These are phyloP conservation scores for Perizoma affinitatum DNA, from an alignment of 2,888 invertebrate genomes.

Conservation along the genomic window DNA sequence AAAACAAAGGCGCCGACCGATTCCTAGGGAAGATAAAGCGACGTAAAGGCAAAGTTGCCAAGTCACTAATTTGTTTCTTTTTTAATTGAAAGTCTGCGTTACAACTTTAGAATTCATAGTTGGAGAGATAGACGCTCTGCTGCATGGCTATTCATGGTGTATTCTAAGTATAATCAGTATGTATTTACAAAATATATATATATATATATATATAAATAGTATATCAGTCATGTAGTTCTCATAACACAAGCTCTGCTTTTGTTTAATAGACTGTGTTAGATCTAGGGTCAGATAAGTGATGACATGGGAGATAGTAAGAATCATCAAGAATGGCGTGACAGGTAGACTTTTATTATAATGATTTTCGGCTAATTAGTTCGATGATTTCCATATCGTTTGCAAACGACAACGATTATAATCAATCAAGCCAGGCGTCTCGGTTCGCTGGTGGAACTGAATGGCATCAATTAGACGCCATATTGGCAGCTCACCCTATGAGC, in stretches of 20 bases:
- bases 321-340: too few species aligned
- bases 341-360: too few species aligned
- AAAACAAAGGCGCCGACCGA: constrained; percentile 46
- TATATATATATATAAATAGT: too few species aligned
- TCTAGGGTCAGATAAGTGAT: too few species aligned
- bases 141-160: too few species aligned
- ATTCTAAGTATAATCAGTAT: too few species aligned
- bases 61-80: constrained; percentile 44
- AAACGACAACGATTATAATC: constrained; percentile 57
- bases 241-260: too few species aligned
- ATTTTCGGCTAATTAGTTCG: neutral
- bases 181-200: too few species aligned
- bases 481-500: constrained; percentile 42
- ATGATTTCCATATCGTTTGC: constrained; percentile 37
- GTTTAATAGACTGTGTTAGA: too few species aligned
- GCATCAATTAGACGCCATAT: constrained; percentile 69
- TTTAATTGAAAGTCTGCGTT: constrained; percentile 36
- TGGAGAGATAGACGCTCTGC: constrained; percentile 1
- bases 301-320: too few species aligned
- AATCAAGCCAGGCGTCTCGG: constrained; percentile 61
- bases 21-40: constrained; percentile 41
- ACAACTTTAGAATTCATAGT: constrained; percentile 14
- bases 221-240: too few species aligned
- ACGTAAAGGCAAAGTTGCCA: constrained; percentile 37
- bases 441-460: constrained; percentile 64